Evolutionary conservation across 2,888 invertebrate genomes (phyloP), one percentile per base, ranked within the genome.

Genomic region (Deilephila elpenor): DNA sequence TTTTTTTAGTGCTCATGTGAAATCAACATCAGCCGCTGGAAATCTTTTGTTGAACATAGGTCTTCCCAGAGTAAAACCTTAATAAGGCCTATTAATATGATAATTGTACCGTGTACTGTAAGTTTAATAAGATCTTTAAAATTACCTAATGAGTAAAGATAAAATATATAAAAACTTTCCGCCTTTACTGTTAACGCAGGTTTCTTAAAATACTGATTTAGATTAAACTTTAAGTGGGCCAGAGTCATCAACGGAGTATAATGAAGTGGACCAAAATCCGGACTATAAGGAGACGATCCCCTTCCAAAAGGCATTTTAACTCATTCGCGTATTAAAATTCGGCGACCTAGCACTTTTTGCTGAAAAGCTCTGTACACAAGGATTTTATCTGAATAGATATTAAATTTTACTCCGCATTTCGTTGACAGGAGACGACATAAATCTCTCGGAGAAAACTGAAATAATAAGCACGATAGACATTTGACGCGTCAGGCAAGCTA

Each of bases 251-350:
- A 67, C 25, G 44, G 44, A 51, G 67, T 67, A 67, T 67, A 67
- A 67, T 67, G 51, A 51, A 67, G 67, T 51, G 67, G 44, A 37
- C 51, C 44, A 17, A 67, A 67, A 67, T 67, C 67, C 67, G 25
- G 67, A 51, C 67, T 51, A 44, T 2, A 67, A 67, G 51, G 25
- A 25, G 67, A 14, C 67, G 25, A 17, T 64, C 7, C 34, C 37
- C 20, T 14, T 44, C 44, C 25, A n/a, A 51, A 64, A 11, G 25
- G 20, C 25, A 25, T 67, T 51, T 67, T 51, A 67, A 67, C 67
- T 67, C 67, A 67, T 51, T 67, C 25, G 51, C 67, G 67, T 17
- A 51, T 67, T 67, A 67, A 67, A 67, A 67, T 67, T 67, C 25
- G 67, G 44, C 25, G n/a, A 25, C 44, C 51, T 51, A 67, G 51